Evolutionary conservation across 92 coral and sea anemone species (phyloP).

Genomic region (Parazoanthus swiftii): DNA sequence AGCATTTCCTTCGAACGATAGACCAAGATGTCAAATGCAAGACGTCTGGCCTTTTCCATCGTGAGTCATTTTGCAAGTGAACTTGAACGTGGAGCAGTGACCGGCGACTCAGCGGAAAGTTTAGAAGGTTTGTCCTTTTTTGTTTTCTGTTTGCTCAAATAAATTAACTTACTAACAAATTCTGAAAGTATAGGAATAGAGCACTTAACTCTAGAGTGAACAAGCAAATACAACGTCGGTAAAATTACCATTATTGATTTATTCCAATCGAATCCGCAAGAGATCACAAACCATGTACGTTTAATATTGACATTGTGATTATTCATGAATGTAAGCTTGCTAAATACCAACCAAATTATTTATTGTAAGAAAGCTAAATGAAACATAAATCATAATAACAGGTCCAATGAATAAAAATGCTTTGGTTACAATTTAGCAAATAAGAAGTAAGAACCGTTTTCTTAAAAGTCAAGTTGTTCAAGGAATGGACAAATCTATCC

Average conservation of each 20-base stretch:
- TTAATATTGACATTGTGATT: too few species aligned
- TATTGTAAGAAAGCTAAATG: background rate
- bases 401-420: too few species aligned
- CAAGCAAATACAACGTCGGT: background rate
- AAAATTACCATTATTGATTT: too few species aligned
- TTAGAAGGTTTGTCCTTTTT: slow-evolving; percentile 72
- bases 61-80: slow-evolving; percentile 72
- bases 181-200: too few species aligned
- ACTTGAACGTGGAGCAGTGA: slow-evolving; percentile 60
- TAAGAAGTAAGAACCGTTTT: too few species aligned
- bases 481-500: too few species aligned
- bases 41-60: slow-evolving; percentile 77
- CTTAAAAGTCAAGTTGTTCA: too few species aligned
- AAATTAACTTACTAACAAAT: too few species aligned
- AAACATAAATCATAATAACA: background rate
- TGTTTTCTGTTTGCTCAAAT: background rate
- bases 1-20: background rate
- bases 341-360: too few species aligned
- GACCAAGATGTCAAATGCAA: slow-evolving; percentile 74
- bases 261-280: background rate
- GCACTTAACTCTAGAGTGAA: background rate
- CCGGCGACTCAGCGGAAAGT: slow-evolving; percentile 94
- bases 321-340: background rate
- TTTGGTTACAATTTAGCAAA: background rate
- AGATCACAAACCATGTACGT: background rate